phyloP scores from a whole-genome alignment of 2,797 vertebrate genomes.

The Sardinella longiceps region DNA sequence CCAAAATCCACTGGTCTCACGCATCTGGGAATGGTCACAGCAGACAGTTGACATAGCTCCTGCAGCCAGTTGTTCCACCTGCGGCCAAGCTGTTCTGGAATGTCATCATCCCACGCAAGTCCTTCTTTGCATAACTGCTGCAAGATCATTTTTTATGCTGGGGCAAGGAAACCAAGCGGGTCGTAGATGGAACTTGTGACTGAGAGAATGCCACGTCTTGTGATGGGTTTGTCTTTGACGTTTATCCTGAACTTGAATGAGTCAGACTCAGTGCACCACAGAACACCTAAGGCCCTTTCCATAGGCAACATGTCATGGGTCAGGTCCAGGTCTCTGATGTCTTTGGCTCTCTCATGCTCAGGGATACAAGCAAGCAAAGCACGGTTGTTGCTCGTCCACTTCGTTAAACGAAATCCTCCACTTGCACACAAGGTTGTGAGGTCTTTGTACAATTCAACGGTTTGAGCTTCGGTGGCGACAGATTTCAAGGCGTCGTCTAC shows the following conservation, averaged over 20 bases:
- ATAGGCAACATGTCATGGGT: neutral
- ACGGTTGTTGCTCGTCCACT: neutral
- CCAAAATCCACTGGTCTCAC: constrained; percentile 26
- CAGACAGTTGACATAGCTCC: neutral
- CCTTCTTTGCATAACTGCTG: constrained; percentile 24
- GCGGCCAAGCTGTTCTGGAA: neutral
- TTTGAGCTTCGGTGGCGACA: neutral
- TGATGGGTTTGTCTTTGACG: neutral
- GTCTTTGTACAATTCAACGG: neutral
- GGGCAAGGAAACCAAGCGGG: neutral
- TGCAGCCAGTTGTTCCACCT: constrained; percentile 6
- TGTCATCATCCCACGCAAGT: constrained; percentile 1
- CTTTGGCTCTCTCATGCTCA: neutral
- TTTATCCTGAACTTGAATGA: neutral
- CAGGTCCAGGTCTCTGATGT: neutral
- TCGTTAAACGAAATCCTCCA: neutral
- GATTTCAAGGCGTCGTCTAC: constrained; percentile 17
- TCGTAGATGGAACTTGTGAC: constrained; percentile 23
- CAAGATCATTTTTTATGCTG: neutral
- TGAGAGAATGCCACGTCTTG: constrained; percentile 29
- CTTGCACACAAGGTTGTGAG: constrained; percentile 21
- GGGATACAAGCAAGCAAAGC: neutral
- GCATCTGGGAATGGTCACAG: neutral
- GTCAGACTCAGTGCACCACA: neutral
- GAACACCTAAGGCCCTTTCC: constrained; percentile 13